phyloP scores from a whole-genome alignment of 2,888 invertebrate genomes.

The Mythimna impura region DNA sequence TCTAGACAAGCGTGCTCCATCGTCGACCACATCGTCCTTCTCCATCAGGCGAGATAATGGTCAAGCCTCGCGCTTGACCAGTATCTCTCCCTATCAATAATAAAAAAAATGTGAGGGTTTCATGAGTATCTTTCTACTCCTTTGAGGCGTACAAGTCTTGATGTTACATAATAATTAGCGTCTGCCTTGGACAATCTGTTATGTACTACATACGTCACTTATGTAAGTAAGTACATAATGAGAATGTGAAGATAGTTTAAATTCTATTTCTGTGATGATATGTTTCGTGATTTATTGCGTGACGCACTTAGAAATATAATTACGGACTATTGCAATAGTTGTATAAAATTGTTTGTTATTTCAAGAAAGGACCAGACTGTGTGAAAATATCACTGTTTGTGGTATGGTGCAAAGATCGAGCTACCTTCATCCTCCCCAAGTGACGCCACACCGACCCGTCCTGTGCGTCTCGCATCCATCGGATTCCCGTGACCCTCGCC shows the following conservation, averaged over 20 bases:
- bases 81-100: no score
- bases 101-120: not conserved
- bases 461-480: no score
- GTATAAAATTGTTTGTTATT: not conserved
- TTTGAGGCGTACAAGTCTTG: not conserved
- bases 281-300: constrained; percentile 27
- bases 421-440: no score
- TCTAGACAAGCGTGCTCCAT: no score
- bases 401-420: no score
- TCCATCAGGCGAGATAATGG: no score
- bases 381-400: not conserved
- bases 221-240: constrained; percentile 29
- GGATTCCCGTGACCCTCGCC: no score
- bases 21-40: no score
- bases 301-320: constrained; percentile 29
- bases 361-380: not conserved
- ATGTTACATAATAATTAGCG: constrained; percentile 13
- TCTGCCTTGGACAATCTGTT: constrained; percentile 21
- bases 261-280: constrained; percentile 34
- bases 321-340: not conserved
- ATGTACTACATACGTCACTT: constrained; percentile 28
- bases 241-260: constrained; percentile 21
- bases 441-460: no score
- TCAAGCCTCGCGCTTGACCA: no score
- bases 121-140: not conserved